Conservation (phyloP, 2,888 invertebrate species). For the Polia nebulosa region DNA sequence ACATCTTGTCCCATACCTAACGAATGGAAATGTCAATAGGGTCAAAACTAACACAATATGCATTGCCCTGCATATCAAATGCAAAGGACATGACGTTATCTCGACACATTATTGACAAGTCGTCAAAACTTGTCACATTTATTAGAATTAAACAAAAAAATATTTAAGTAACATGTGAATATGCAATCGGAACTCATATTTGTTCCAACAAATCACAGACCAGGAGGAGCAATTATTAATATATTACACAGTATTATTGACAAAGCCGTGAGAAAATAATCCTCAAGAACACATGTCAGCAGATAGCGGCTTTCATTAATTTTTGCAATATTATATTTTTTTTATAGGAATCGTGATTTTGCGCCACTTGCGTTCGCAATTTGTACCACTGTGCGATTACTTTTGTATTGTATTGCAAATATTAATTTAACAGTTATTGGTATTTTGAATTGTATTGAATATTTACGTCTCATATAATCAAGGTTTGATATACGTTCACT, state of each 20-base stretch:
- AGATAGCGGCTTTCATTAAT: slow-evolving; percentile 74
- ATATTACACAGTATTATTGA: slow-evolving; percentile 60
- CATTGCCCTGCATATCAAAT: slow-evolving; percentile 46
- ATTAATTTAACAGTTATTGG: slow-evolving; percentile 54
- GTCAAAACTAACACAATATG: slow-evolving; percentile 31
- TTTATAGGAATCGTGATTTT: slow-evolving; percentile 60
- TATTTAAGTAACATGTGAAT: slow-evolving; percentile 21
- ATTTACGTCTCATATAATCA: slow-evolving; percentile 1
- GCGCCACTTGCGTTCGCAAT: slow-evolving; percentile 50
- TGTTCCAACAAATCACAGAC: slow-evolving; percentile 39
- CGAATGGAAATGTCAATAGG: not conserved
- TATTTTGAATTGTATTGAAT: slow-evolving; percentile 28
- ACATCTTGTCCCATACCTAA: not conserved
- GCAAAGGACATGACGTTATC: slow-evolving; percentile 66
- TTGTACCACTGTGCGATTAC: slow-evolving; percentile 61
- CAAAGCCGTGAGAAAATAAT: slow-evolving; percentile 75
- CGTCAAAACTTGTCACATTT: slow-evolving; percentile 60
- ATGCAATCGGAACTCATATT: slow-evolving; percentile 36
- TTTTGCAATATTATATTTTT: slow-evolving; percentile 74
- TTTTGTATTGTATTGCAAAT: slow-evolving; percentile 67
- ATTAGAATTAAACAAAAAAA: slow-evolving; percentile 42
- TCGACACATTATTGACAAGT: slow-evolving; percentile 67
- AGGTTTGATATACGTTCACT: slow-evolving; percentile 4
- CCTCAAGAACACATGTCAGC: slow-evolving; percentile 67
- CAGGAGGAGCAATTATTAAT: slow-evolving; percentile 58